Base-by-base conservation (phyloP, 2,888 invertebrate genomes). In the Creontiades dilutus region DNA sequence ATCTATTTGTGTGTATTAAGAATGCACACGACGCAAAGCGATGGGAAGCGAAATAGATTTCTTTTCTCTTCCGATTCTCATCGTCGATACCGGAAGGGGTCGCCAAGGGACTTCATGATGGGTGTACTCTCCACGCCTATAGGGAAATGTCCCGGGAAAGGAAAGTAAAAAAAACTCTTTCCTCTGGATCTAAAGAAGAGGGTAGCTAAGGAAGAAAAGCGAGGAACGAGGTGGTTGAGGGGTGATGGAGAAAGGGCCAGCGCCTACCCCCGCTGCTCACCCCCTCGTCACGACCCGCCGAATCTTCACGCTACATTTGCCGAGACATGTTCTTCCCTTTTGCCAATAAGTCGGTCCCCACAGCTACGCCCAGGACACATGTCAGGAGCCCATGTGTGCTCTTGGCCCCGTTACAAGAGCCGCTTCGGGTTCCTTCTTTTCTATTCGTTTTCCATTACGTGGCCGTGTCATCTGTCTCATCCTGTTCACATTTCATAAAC, bases 221-320 rank as follows among this genome's bases (percentile, higher is more conserved):
- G n/a, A 23, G 68, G 68, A 23, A 68, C 23, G 23, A 23, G 68
- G 68, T 68, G 13, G 68, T 23, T 23, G 23, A 68, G 68, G 68
- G 37, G 37, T n/a, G n/a, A 37, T 37, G 37, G 37, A 37, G 68
- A 68, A 68, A 68, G 23, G 68, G 68, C 68, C 68, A 68, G 68
- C 12, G 61, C 61, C 27, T 23, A n/a, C 23, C 19, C 27, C 23
- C 37, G 3, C 19, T 68, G 4, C 68, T 52, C 68, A 61, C n/a
- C 14, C 37, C 37, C 37, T 37, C 37, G 19, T 19, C 68, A 7
- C 68, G n/a, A n/a, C 14, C 61, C 68, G 13, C 68, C 68, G 68
- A 68, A 68, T 68, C 68, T 68, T 68, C 68, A 68, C 68, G 68
- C 68, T 68, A 68, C 68, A 68, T 68, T 68, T 68, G 68, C 68